phyloP scores from a whole-genome alignment of 2,888 invertebrate genomes.

The Coleophora deauratella region DNA sequence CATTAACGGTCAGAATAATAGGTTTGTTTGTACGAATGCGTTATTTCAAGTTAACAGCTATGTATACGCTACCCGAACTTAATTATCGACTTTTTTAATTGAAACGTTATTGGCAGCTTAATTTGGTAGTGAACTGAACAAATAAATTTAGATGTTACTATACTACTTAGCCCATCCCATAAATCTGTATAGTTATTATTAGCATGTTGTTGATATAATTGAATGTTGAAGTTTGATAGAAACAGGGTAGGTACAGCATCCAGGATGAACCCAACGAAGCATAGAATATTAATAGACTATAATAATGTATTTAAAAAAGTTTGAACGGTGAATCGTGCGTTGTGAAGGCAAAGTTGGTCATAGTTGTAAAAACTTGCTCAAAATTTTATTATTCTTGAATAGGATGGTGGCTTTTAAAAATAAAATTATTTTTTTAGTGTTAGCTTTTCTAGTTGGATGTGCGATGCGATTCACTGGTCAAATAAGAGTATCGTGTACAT shows the following conservation, averaged over 20 bases:
- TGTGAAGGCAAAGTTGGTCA: constrained; percentile 1
- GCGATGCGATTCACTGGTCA: constrained; percentile 19
- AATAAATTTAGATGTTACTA: constrained; percentile 20
- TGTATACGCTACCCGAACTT: too few species aligned
- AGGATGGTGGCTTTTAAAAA: constrained; percentile 5
- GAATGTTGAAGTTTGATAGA: constrained; percentile 42
- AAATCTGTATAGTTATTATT: constrained; percentile 13
- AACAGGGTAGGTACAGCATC: constrained; percentile 58
- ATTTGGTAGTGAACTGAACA: constrained; percentile 5
- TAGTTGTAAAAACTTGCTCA: constrained; percentile 7
- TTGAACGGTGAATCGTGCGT: constrained; percentile 19
- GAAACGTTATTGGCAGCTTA: constrained; percentile 4
- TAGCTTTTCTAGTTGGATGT: constrained; percentile 1
- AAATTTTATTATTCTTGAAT: constrained; percentile 1
- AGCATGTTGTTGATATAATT: constrained; percentile 18
- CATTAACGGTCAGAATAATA: constrained; percentile 5
- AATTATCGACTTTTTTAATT: neutral
- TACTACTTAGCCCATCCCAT: constrained; percentile 46
- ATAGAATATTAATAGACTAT: constrained; percentile 34
- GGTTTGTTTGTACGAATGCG: constrained; percentile 9
- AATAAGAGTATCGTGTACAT: constrained; percentile 11
- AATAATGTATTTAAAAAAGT: constrained; percentile 22
- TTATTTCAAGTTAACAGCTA: constrained; percentile 6
- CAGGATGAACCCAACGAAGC: constrained; percentile 54
- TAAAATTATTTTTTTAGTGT: constrained; percentile 11